Evolutionary conservation across 2,113 vertebrate species (phyloP), one percentile per base, ranked within the genome.

Genomic region (Cryptomyrus ogoouensis): DNA sequence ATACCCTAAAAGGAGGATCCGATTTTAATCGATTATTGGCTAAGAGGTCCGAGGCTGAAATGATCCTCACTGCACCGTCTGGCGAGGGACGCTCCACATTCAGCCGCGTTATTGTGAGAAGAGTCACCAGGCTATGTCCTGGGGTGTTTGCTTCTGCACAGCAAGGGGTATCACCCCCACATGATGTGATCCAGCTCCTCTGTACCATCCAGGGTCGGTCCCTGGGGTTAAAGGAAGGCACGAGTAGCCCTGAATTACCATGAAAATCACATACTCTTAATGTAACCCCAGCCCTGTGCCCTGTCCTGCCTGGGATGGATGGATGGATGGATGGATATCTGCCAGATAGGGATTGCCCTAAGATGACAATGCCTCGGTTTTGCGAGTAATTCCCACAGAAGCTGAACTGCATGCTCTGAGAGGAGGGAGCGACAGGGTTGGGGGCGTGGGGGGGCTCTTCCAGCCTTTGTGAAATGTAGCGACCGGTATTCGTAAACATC

Each of bases 401-500:
- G 62, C n/a, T 70, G 10, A 70, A 31, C 62, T 70, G 62, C 17
- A 66, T 17, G 13, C 42, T 58, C 19, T 8, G 53, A 1, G 17
- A 83, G 84, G 24, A 80, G 89, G 66, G 35, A 91, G 88, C 91
- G 9, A 27, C 9, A 27, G 62, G 49, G 12, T 44, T 80, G 35
- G 91, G 91, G 49, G 12, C 88, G 88, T 90, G 70, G 91, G 91
- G 70, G 94, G 95, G 94, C 95, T 96, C 95, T 94, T 95, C 94
- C 93, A 93, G 91, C 95, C 95, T 96, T 96, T 95, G 95, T 92
- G 91, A 96, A 96, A 96, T 94, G 94, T 94, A 95, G 95, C 94
- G 93, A 96, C 95, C 94, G 94, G 94, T 95, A 96, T 96, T 96
- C 93, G 96, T 96, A 96, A 96, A 96, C 95, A 96, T 96, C 95